phyloP scores from a whole-genome alignment of 2,113 vertebrate genomes.

The Genyomyrus donnyi region DNA sequence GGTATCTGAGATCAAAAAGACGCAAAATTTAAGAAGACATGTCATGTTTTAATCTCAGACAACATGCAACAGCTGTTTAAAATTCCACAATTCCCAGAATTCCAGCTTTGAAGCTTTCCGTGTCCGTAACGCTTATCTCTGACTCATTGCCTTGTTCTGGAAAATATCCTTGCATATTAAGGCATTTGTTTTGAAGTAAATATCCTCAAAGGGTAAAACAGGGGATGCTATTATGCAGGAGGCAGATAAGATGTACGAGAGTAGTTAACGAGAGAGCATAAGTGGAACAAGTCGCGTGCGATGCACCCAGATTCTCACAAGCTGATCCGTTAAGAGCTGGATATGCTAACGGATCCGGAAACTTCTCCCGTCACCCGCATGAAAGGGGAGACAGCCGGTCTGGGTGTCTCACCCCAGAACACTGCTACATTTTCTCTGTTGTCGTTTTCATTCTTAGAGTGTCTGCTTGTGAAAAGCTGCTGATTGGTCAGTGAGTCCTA shows the following conservation, averaged over 20 bases:
- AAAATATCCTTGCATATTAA: constrained; percentile 1
- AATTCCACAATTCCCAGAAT: background rate
- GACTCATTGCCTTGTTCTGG: background rate
- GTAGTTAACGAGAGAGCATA: background rate
- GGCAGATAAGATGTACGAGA: background rate
- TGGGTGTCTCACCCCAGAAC: background rate
- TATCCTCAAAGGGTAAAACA: background rate
- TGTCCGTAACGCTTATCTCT: background rate
- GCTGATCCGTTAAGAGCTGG: background rate
- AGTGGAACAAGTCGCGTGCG: background rate
- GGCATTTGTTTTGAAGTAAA: constrained; percentile 8
- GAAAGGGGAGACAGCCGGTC: background rate
- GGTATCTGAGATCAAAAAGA: background rate
- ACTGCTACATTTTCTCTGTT: background rate
- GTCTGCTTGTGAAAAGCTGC: background rate
- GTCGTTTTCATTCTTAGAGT: background rate
- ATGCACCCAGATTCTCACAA: background rate
- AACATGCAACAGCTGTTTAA: background rate
- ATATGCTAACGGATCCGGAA: background rate
- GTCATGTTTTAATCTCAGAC: background rate
- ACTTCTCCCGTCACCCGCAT: background rate
- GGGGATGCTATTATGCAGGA: background rate
- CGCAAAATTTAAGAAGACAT: background rate
- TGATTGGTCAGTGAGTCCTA: background rate
- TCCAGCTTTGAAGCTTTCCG: background rate